Conservation (phyloP, 2,113 vertebrate genomes). For the Aramus guarauna region DNA sequence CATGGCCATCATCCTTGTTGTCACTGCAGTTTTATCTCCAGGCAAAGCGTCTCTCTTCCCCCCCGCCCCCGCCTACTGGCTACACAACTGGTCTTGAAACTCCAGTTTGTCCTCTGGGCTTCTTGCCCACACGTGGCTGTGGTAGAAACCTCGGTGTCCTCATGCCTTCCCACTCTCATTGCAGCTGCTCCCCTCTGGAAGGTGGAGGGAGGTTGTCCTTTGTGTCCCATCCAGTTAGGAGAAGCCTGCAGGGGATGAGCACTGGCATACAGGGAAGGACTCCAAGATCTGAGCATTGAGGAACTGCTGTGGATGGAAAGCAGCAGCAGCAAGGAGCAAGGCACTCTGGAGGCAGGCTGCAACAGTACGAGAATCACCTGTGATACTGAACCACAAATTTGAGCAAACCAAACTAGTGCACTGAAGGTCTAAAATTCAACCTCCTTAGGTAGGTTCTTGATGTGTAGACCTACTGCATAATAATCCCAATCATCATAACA, state of each 20-base stretch:
- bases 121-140: neutral
- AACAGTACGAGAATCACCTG: neutral
- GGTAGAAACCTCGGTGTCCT: neutral
- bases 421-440: neutral
- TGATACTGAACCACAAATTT: neutral
- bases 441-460: neutral
- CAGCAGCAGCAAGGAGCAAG: neutral
- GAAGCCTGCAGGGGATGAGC: neutral
- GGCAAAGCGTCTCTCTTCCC: neutral
- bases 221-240: neutral
- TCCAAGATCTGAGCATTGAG: neutral
- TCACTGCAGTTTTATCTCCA: neutral
- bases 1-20: neutral
- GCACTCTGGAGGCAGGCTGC: neutral
- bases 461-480: neutral
- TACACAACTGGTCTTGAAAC: neutral
- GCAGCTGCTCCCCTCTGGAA: neutral
- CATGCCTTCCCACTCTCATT: neutral
- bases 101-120: neutral
- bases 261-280: neutral
- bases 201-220: neutral
- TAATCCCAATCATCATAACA: neutral
- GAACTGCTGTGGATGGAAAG: neutral
- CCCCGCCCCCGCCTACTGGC: neutral
- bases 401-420: neutral